Evolutionary conservation across 2,113 vertebrate species (phyloP), one percentile per base, ranked within the genome.

Genomic region (Rostratula benghalensis): DNA sequence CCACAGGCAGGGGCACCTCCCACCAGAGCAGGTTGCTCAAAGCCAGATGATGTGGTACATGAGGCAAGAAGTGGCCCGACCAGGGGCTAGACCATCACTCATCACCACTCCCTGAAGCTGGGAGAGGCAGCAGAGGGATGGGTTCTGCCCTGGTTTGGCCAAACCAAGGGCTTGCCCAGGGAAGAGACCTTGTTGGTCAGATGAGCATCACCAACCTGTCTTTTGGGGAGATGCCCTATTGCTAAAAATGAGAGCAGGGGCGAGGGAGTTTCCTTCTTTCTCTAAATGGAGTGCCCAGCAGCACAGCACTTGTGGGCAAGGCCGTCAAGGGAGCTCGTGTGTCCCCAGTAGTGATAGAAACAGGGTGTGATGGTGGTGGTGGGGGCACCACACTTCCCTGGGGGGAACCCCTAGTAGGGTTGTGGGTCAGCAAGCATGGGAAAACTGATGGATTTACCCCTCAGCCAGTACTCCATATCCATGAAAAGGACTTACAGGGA

Each of bases 281-380:
- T 80, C n/a, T 39, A 41, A 45, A 41, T 19, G 9, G 78, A 22
- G 28, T 27, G 45, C n/a, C 8, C 30, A 37, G 24, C 25, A 51
- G 3, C 27, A 43, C 13, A 64, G 18, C 1, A 1, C 46, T 74
- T 51, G 51, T n/a, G 30, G 51, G 41, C 64, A 33, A 39, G 67
- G 68, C 33, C 2, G 0, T 1, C 1, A 2, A 10, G 25, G 17
- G 30, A 81, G 13, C 51, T 74, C 33, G 5, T 17, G 33, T 71
- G 7, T 25, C 28, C 48, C 11, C 35, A 61, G 45, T 27, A 20
- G 68, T 10, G 54, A 33, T 9, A 31, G 68, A 60, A 74, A 51
- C 3, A 14, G 10, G 11, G 8, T 0, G 0, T 11, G 70, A 11
- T 8, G 21, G 23, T 33, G 56, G 12, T 1, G 16, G 48, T 10